Evolutionary conservation across 2,113 vertebrate species (phyloP).

Genomic region (Aix galericulata): DNA sequence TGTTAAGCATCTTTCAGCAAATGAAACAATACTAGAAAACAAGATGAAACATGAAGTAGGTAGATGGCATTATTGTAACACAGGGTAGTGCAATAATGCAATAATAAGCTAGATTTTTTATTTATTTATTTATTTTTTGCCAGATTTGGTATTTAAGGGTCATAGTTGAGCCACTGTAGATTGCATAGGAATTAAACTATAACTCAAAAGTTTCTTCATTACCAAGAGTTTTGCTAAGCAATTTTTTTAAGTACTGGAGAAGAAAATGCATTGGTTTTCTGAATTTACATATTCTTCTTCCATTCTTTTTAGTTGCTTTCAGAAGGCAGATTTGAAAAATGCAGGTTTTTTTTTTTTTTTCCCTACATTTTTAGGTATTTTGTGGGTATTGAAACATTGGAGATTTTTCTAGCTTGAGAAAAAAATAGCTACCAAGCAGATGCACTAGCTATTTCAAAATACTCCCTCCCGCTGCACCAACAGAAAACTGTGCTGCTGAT

Average conservation of each 20-base stretch:
- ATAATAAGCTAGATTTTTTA: neutral
- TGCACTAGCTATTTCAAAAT: constrained; percentile 56
- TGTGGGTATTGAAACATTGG: neutral
- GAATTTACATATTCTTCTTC: neutral
- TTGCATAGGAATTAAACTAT: constrained; percentile 8
- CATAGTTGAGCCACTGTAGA: neutral
- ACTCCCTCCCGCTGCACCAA: constrained; percentile 15
- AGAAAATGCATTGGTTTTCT: neutral
- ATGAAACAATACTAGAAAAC: constrained; percentile 14
- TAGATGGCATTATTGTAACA: neutral
- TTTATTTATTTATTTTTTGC: neutral
- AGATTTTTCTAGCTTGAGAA: constrained; percentile 33
- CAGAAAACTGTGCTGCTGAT: constrained; percentile 50
- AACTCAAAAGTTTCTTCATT: neutral
- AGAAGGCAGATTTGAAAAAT: neutral
- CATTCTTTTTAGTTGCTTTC: neutral
- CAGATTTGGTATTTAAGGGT: neutral
- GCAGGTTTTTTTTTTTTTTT: constrained; percentile 16
- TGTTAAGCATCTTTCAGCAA: neutral
- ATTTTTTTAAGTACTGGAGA: neutral
- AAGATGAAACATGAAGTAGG: neutral
- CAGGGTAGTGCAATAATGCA: neutral
- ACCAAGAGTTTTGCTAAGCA: neutral
- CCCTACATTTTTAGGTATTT: neutral
- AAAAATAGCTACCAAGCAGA: constrained; percentile 57